Base-by-base conservation (phyloP, 2,113 vertebrate species). In the Pycnonotus jocosus region DNA sequence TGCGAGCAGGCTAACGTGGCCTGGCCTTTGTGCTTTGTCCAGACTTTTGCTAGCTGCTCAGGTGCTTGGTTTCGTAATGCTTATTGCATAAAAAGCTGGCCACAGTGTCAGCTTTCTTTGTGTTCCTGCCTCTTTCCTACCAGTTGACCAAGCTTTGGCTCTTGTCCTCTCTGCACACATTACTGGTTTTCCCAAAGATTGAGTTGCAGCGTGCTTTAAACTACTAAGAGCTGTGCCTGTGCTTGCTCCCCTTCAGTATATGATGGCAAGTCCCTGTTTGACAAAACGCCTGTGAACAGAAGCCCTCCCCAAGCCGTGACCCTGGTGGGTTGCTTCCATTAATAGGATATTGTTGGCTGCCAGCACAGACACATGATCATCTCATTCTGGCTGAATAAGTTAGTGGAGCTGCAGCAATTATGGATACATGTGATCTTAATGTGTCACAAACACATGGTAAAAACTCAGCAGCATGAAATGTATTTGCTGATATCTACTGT, bases 331-430 rank as follows among this genome's bases (percentile, higher is more conserved):
- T 82, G 66, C 54, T 86, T 76, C 82, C 4, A 13, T 62, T 45
- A 78, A 68, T 15, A 77, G 42, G 54, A 81, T 28, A 23, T 38
- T 54, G 56, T 25, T 93, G 69, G 24, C 70, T 84, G 69, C 65
- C 48, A 66, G 70, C 33, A 61, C 73, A 81, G 69, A 66, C 56
- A 73, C 47, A 11, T 42, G 56, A 85, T 84, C 33, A 11, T 70
- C 57, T 83, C 73, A 27, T 73, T 81, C 78, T 92, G 94, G 90
- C 88, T 74, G 56, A 81, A 30, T 87, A 90, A 92, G 56, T 87
- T 47, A 81, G 58, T 16, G 66, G 69, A 84, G 56, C 56, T 53
- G 35, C 78, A 79, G 70, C 65, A 84, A 11, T 85, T 91, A 74
- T 8, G 27, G 54, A 42, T 87, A 65, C n/a, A 70, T 38, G 47